Percentiles rank a stretch among this genome's conserved stretches.
Conservation (phyloP, 2,888 invertebrate species). For the Phlogophora meticulosa region DNA sequence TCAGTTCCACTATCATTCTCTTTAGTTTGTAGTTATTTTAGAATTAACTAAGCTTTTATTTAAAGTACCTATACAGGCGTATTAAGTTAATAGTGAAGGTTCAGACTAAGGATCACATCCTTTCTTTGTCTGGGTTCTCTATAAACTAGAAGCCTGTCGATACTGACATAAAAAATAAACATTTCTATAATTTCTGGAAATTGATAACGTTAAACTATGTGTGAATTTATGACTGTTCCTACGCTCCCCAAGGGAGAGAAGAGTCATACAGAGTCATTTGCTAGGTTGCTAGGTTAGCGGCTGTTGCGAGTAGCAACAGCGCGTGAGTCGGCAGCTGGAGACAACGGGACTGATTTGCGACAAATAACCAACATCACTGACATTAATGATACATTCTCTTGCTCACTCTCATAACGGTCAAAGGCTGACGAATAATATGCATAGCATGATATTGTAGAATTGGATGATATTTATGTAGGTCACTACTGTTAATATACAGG, state of each 20-base stretch:
- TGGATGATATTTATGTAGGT: too few relatives aligned
- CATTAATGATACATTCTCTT: slow-evolving; percentile 63
- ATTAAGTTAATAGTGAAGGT: too few relatives aligned
- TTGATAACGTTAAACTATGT: background rate
- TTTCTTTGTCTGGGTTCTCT: too few relatives aligned
- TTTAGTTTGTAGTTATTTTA: slow-evolving; percentile 10
- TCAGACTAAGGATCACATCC: background rate
- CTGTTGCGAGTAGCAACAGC: slow-evolving; percentile 22
- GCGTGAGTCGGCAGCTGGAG: slow-evolving; percentile 46
- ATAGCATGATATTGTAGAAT: slow-evolving; percentile 4
- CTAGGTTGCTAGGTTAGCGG: slow-evolving; percentile 45
- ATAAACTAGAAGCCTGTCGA: background rate
- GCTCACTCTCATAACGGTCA: slow-evolving; percentile 42
- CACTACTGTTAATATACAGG: too few relatives aligned
- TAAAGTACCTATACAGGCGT: too few relatives aligned
- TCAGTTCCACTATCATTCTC: slow-evolving; percentile 11
- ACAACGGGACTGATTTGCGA: slow-evolving; percentile 59
- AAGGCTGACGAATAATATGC: slow-evolving; percentile 34
- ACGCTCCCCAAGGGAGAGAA: too few relatives aligned
- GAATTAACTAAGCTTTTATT: slow-evolving; percentile 3
- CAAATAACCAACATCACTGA: slow-evolving; percentile 59
- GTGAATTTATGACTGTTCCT: background rate
- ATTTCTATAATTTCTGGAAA: background rate
- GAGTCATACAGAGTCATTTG: too few relatives aligned
- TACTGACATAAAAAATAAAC: background rate